Evolutionary conservation across 2,797 vertebrate species (phyloP).

Genomic region (Nasua narica): DNA sequence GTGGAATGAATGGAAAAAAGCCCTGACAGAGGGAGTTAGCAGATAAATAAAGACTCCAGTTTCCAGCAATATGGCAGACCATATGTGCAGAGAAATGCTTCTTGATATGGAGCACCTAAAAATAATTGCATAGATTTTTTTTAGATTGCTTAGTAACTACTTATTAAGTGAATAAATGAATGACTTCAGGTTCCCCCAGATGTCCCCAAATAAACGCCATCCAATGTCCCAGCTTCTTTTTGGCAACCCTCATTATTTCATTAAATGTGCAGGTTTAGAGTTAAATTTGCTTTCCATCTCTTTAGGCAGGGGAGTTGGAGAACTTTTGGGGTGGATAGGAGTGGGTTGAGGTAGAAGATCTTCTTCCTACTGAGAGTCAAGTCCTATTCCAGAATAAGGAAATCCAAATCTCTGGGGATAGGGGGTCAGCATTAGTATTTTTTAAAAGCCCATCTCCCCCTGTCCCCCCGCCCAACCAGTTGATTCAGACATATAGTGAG

Average conservation of each 20-base stretch:
- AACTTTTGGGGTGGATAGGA: neutral
- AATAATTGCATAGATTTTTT: neutral
- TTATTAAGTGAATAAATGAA: neutral
- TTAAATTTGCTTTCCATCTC: neutral
- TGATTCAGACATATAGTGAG: neutral
- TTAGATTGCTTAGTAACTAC: neutral
- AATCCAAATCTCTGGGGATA: neutral
- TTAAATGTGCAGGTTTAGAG: neutral
- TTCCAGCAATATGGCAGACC: neutral
- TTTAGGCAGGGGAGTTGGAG: neutral
- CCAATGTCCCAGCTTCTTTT: neutral
- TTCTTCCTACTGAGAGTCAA: neutral
- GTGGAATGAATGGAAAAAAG: neutral
- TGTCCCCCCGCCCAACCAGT: accelerated
- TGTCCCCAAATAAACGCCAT: neutral
- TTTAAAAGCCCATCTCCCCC: neutral
- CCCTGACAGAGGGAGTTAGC: neutral
- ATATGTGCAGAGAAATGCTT: neutral
- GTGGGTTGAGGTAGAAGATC: neutral
- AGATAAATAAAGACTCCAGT: neutral
- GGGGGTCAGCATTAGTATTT: neutral
- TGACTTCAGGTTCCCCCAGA: neutral
- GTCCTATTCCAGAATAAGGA: neutral
- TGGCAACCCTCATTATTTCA: neutral
- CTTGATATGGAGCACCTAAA: neutral